Conservation (phyloP, 2,797 vertebrate genomes). For the Urocyon cinereoargenteus region DNA sequence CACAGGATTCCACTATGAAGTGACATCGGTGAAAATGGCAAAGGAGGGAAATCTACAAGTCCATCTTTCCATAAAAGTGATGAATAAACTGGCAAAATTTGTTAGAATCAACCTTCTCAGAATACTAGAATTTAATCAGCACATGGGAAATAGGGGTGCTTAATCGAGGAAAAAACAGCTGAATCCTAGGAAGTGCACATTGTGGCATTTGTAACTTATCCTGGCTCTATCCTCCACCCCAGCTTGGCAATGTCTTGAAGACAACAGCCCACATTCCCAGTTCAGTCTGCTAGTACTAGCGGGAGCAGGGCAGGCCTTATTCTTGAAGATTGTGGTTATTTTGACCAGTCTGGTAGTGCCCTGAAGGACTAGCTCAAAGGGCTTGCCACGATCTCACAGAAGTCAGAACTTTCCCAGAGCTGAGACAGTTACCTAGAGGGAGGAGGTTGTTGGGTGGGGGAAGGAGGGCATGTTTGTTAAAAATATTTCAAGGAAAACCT, state of each 20-base stretch:
- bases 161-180: not conserved
- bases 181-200: not conserved
- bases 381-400: not conserved
- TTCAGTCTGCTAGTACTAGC: too few species aligned
- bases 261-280: not conserved
- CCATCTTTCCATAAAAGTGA: not conserved
- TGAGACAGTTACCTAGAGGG: not conserved
- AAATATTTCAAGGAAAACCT: not conserved
- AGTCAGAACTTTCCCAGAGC: not conserved
- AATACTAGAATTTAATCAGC: not conserved
- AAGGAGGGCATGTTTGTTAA: not conserved
- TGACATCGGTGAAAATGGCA: not conserved
- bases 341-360: not conserved
- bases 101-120: not conserved
- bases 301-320: not conserved
- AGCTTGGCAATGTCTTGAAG: not conserved
- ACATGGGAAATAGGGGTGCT: not conserved
- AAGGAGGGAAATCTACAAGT: not conserved
- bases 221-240: not conserved
- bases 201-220: not conserved
- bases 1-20: not conserved
- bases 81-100: not conserved
- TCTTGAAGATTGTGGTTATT: not conserved
- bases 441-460: not conserved
- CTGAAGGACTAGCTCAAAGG: not conserved